These are phyloP conservation scores for Rhorus exstirpatorius DNA, from an alignment of 2,888 invertebrate species.

Conservation along the genomic window DNA sequence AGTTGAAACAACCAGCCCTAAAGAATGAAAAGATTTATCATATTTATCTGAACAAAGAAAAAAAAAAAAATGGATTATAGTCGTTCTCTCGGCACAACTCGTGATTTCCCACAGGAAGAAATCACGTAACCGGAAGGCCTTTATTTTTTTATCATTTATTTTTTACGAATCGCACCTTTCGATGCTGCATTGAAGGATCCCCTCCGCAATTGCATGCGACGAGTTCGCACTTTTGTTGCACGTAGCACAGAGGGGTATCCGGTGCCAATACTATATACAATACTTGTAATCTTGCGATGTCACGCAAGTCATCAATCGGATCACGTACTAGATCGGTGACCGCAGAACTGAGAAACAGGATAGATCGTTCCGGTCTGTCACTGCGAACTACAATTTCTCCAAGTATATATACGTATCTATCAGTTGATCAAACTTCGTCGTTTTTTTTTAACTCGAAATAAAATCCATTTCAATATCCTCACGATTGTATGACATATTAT, in stretches of 20 bases:
- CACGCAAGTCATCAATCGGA: slow-evolving; percentile 45
- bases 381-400: background rate
- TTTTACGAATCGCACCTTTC: slow-evolving; percentile 10
- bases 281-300: slow-evolving; percentile 19
- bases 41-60: too few relatives aligned
- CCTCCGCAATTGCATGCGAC: slow-evolving; percentile 19
- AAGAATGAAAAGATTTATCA: too few relatives aligned
- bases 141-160: background rate
- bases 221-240: background rate
- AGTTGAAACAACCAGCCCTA: too few relatives aligned
- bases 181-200: background rate
- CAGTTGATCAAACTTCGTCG: too few relatives aligned
- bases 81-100: slow-evolving; percentile 3
- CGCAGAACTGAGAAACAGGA: slow-evolving; percentile 38
- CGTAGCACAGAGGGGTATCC: background rate
- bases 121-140: too few relatives aligned
- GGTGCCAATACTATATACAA: background rate
- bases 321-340: slow-evolving; percentile 54
- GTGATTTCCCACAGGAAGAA: slow-evolving; percentile 38
- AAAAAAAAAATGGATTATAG: background rate
- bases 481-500: too few relatives aligned
- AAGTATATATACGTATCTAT: too few relatives aligned
- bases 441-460: too few relatives aligned
- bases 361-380: slow-evolving; percentile 11
- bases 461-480: too few relatives aligned